Base-by-base conservation (phyloP, 2,113 vertebrate species). In the Hydropotes inermis region DNA sequence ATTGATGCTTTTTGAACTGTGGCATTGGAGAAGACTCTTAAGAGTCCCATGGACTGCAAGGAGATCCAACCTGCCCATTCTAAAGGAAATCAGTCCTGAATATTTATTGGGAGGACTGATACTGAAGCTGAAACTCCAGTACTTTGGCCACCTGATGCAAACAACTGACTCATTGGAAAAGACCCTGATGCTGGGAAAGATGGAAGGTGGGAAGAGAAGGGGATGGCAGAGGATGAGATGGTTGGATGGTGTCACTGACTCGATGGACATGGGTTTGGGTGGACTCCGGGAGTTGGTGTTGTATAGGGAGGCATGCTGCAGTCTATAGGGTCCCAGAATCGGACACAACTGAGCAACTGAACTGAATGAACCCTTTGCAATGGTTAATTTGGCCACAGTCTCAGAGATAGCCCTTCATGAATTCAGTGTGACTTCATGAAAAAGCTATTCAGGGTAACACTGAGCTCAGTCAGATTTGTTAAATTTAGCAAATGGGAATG, bases 341-440 rank as follows among this genome's bases (percentile, higher is more conserved):
- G 0, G n/a, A 39, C n/a, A 70, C n/a, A 70, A 70, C n/a, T 39
- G 67, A 70, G 19, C 0, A 0, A 70, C n/a, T 39, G n/a, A 70
- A 70, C n/a, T 39, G 15, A 84, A 25, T 23, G 15, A 88, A 25
- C 15, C 21, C 50, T 94, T 89, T 58, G 43, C 23, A 85, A 83
- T 47, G 45, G 28, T 91, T 79, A 67, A 89, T 67, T 95, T 95
- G 54, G 43, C 25, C 50, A 87, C 12, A 9, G 15, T 50, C 39
- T 88, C 76, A 79, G 33, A 94, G 21, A n/a, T 84, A 52, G 2
- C 27, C 21, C 27, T 21, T 0, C 94, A 39, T 43, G 17, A 43
- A 55, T 67, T 39, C 23, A 54, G 5, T 52, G 13, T 52, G 27
- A 58, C 16, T 23, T 92, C 9, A 30, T 67, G 43, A 16, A 45